phyloP scores from a whole-genome alignment of 1,140 invertebrate genomes.

The Saccostrea cuccullata region DNA sequence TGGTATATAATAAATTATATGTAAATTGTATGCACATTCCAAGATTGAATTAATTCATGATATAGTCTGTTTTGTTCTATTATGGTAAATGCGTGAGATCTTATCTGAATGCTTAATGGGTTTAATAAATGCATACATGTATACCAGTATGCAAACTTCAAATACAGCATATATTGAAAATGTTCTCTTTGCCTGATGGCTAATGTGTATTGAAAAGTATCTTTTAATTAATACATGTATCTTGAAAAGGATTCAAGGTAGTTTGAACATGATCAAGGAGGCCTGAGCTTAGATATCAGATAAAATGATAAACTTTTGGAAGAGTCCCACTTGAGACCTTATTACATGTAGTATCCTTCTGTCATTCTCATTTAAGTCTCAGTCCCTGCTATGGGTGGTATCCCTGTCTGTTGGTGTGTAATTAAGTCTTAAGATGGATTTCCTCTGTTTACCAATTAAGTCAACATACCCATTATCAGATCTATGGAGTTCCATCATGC shows the following conservation, averaged over 20 bases:
- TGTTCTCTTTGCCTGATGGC: no score
- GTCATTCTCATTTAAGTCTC: not conserved
- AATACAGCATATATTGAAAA: not conserved
- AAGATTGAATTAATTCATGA: conserved; percentile 15
- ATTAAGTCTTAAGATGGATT: not conserved
- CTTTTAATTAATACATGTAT: no score
- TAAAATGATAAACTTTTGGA: not conserved
- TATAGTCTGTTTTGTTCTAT: not conserved
- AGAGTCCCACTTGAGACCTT: not conserved
- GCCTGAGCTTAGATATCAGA: not conserved
- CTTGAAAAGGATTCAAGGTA: no score
- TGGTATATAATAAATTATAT: not conserved
- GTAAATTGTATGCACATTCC: conserved; percentile 25
- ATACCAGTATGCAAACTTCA: not conserved
- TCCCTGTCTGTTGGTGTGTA: not conserved
- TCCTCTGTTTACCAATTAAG: not conserved
- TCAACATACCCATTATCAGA: not conserved
- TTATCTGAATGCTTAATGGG: not conserved
- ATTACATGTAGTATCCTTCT: not conserved
- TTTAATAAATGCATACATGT: not conserved
- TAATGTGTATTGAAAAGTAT: no score
- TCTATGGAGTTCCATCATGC: not conserved
- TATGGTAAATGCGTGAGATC: not conserved
- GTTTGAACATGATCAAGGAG: no score
- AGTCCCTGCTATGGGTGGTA: not conserved